Evolutionary conservation across 2,113 vertebrate genomes (phyloP).

Genomic region (Poeciliopsis turrubarensis): DNA sequence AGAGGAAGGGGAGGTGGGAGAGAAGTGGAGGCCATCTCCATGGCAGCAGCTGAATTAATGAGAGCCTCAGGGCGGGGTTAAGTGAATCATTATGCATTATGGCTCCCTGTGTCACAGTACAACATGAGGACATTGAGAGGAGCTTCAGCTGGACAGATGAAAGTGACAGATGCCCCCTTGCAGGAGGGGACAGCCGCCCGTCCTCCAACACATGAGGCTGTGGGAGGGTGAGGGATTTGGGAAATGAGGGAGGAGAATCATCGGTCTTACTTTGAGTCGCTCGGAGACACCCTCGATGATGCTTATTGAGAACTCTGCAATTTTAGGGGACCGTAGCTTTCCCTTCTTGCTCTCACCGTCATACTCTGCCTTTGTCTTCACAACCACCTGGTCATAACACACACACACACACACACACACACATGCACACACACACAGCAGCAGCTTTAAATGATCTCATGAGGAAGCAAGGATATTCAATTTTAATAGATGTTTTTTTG

Average conservation of each 20-base stretch:
- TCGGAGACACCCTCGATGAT: constrained; percentile 92
- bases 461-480: not conserved
- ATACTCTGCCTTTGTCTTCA: constrained; percentile 95
- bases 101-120: constrained; percentile 27
- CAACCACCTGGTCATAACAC: constrained; percentile 84
- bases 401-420: constrained; percentile 23
- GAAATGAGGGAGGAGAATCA: not conserved
- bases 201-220: constrained; percentile 12
- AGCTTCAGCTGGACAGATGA: not conserved
- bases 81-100: constrained; percentile 57
- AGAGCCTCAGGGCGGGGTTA: constrained; percentile 56
- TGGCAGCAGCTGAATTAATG: constrained; percentile 72
- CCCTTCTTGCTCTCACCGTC: constrained; percentile 90
- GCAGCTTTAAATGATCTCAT: not conserved
- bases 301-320: constrained; percentile 94
- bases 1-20: constrained; percentile 22
- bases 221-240: constrained; percentile 16
- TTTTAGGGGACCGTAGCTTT: constrained; percentile 87
- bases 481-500: not conserved
- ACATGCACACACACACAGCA: not conserved
- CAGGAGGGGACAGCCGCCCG: constrained; percentile 21
- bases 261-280: constrained; percentile 89
- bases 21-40: constrained; percentile 64
- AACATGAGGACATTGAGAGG: constrained; percentile 18
- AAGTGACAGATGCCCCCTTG: constrained; percentile 23